phyloP scores from a whole-genome alignment of 2,113 vertebrate species.

The Sturnus vulgaris region DNA sequence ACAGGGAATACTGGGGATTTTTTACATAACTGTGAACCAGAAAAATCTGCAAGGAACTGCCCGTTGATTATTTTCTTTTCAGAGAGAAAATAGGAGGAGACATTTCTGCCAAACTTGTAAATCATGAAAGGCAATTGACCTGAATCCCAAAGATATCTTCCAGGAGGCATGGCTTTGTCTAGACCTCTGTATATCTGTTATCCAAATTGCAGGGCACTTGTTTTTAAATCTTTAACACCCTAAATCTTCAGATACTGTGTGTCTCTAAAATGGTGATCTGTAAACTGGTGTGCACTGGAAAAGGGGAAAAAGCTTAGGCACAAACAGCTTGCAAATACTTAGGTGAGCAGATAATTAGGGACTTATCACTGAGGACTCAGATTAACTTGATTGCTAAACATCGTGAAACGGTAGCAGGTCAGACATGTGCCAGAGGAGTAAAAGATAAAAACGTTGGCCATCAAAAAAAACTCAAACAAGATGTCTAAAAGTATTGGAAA shows the following conservation, averaged over 20 bases:
- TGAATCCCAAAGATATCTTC: neutral
- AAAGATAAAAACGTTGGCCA: neutral
- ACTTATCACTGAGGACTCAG: neutral
- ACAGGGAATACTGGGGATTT: neutral
- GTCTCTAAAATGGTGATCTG: neutral
- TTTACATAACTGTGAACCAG: neutral
- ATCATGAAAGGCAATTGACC: neutral
- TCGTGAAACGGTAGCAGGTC: neutral
- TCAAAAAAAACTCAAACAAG: neutral
- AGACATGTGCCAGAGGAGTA: neutral
- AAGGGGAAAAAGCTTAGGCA: accelerated
- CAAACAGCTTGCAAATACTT: neutral
- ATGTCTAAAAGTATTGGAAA: neutral
- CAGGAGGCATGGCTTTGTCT: neutral
- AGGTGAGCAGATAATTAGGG: neutral
- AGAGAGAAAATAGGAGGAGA: neutral
- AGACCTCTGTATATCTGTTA: neutral
- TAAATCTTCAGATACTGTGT: neutral
- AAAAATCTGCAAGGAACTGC: neutral
- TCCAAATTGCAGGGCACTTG: neutral
- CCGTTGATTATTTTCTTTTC: neutral
- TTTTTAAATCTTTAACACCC: neutral
- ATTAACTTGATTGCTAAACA: neutral
- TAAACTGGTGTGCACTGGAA: neutral
- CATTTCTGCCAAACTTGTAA: neutral